Conservation (phyloP, 2,797 vertebrate genomes). For the Protosalanx chinensis region DNA sequence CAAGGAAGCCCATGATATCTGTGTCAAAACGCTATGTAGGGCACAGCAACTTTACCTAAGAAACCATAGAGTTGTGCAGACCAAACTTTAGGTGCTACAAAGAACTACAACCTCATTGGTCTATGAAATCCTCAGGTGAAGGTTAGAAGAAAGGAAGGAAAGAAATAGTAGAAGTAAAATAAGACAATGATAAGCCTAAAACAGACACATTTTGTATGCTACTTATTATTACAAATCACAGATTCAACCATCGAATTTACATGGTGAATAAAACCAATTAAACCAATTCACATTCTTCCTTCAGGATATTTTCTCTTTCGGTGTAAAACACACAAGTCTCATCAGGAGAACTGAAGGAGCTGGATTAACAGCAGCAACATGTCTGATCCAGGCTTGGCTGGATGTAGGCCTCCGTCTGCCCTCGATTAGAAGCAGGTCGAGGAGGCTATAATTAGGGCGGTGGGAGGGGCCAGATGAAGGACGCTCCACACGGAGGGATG, state of each 20-base stretch:
- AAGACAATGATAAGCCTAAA: too few species aligned
- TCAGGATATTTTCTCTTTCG: too few species aligned
- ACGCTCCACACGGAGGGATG: conserved; percentile 58
- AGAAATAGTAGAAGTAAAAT: too few species aligned
- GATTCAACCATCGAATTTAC: too few species aligned
- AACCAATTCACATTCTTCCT: too few species aligned
- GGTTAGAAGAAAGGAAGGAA: not conserved
- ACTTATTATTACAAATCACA: too few species aligned
- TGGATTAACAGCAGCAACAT: too few species aligned
- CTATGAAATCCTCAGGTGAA: conserved; percentile 21
- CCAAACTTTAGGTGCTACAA: not conserved
- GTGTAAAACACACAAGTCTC: too few species aligned
- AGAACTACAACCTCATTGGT: not conserved
- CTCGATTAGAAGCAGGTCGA: conserved; percentile 79
- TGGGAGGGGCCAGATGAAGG: conserved; percentile 66
- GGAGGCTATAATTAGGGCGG: conserved; percentile 70
- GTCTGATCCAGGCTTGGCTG: conserved; percentile 36
- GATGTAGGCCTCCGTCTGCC: conserved; percentile 68
- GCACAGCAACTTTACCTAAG: conserved; percentile 34
- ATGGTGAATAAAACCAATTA: too few species aligned
- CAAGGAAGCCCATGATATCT: conserved; percentile 21
- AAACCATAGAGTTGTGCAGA: not conserved
- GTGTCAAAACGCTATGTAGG: conserved; percentile 54
- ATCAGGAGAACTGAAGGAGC: too few species aligned
- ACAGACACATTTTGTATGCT: too few species aligned